phyloP scores from a whole-genome alignment of 2,113 vertebrate genomes.

The Pomatorhinus ruficollis region DNA sequence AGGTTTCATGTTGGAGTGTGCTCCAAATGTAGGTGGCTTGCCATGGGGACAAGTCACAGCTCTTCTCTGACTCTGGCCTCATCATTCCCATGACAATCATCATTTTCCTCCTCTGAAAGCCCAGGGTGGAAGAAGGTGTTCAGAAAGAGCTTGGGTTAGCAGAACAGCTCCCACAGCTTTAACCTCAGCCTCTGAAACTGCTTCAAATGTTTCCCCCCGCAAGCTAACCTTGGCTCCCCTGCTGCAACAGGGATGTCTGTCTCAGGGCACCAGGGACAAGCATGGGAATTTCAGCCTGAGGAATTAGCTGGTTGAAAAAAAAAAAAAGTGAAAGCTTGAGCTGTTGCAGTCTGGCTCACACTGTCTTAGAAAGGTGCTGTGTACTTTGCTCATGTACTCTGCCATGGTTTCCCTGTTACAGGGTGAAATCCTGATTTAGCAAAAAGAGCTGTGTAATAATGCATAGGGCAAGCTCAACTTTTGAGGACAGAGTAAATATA shows the following conservation, averaged over 20 bases:
- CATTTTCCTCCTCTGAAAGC: neutral
- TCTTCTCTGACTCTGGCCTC: neutral
- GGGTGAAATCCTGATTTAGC: neutral
- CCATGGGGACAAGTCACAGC: neutral
- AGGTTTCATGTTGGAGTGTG: neutral
- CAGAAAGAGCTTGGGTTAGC: neutral
- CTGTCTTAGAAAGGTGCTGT: neutral
- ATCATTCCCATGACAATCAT: neutral
- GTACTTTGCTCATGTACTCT: neutral
- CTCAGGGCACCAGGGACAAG: neutral
- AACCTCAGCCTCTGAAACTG: neutral
- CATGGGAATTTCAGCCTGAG: neutral
- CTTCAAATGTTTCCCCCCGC: neutral
- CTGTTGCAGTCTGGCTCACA: neutral
- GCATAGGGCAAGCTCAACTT: neutral
- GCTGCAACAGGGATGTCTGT: neutral
- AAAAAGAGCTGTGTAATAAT: neutral
- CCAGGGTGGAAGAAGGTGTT: neutral
- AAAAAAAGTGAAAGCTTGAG: accelerated
- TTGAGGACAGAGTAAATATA: neutral
- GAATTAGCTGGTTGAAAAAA: neutral
- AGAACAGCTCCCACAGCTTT: neutral
- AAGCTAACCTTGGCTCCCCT: neutral
- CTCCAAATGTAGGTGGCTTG: neutral
- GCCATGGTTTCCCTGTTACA: neutral